phyloP scores from a whole-genome alignment of 2,113 vertebrate genomes.

The Periophthalmodon schlosseri region DNA sequence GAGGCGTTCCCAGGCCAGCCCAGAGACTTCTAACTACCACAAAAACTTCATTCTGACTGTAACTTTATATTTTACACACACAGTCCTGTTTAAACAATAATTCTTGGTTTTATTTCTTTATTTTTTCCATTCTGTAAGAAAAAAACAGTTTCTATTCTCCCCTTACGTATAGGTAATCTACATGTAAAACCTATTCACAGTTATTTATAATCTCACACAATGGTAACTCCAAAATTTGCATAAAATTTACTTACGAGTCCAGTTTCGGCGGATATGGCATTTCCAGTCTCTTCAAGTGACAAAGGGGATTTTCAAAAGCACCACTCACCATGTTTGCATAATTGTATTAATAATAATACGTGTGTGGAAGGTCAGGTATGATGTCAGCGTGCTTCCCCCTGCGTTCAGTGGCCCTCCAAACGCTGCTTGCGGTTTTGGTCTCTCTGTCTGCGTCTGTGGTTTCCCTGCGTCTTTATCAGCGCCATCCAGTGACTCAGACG shows the following conservation, averaged over 20 bases:
- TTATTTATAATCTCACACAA: background rate
- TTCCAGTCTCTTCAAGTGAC: slow-evolving; percentile 27
- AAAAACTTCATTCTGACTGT: background rate
- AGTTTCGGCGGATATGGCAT: slow-evolving; percentile 11
- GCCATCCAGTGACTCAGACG: slow-evolving; percentile 32
- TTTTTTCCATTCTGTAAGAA: background rate
- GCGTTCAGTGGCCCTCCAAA: slow-evolving; percentile 30
- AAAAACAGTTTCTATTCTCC: background rate
- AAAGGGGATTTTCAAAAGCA: slow-evolving; percentile 13
- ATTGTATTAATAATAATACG: slow-evolving; percentile 44
- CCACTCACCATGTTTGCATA: background rate
- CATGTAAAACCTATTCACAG: background rate
- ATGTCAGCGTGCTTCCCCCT: slow-evolving; percentile 63
- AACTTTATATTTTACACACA: background rate
- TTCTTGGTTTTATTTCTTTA: background rate
- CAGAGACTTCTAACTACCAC: too few relatives aligned
- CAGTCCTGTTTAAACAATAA: background rate
- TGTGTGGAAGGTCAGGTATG: slow-evolving; percentile 62
- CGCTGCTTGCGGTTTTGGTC: slow-evolving; percentile 25
- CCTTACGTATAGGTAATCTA: background rate
- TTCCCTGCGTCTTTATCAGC: slow-evolving; percentile 38
- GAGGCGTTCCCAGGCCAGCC: too few relatives aligned
- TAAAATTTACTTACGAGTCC: slow-evolving; percentile 2
- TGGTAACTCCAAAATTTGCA: background rate
- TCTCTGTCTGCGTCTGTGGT: slow-evolving; percentile 50